These are phyloP conservation scores for Pyrochroa serraticornis DNA, from an alignment of 2,888 invertebrate genomes.

Conservation along the genomic window DNA sequence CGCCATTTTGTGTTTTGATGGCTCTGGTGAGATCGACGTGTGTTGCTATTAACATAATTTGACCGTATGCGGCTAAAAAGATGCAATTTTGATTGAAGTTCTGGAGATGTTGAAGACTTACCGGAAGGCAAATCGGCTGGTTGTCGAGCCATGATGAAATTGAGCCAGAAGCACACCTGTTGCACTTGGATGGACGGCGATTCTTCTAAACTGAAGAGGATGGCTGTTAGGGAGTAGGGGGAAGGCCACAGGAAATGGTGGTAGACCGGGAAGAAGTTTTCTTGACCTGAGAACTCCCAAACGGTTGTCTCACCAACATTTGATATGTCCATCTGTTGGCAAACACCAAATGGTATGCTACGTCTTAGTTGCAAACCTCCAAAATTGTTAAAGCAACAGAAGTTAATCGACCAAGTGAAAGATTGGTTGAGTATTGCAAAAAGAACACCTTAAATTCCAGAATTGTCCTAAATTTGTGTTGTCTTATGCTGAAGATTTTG, in stretches of 20 bases:
- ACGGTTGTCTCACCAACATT: slow-evolving; percentile 69
- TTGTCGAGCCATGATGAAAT: slow-evolving; percentile 71
- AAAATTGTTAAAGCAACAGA: too few relatives aligned
- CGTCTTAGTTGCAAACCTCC: not conserved
- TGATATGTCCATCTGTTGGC: slow-evolving; percentile 57
- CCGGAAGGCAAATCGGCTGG: slow-evolving; percentile 55
- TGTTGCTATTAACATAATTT: slow-evolving; percentile 68
- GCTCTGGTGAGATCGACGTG: slow-evolving; percentile 65
- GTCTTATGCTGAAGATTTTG: too few relatives aligned
- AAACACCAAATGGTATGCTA: too few relatives aligned
- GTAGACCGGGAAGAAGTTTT: slow-evolving; percentile 72
- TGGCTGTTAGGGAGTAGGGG: slow-evolving; percentile 59
- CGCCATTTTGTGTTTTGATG: slow-evolving; percentile 62
- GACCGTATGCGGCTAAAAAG: slow-evolving; percentile 64
- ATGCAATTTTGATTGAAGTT: not conserved
- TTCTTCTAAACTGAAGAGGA: slow-evolving; percentile 72
- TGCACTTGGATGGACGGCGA: slow-evolving; percentile 70
- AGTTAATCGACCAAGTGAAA: too few relatives aligned
- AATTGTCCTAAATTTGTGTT: too few relatives aligned
- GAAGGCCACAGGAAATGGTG: slow-evolving; percentile 71
- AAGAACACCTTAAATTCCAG: too few relatives aligned
- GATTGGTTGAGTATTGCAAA: too few relatives aligned
- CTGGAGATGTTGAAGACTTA: slow-evolving; percentile 45
- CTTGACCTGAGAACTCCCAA: slow-evolving; percentile 81
- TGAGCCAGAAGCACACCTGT: slow-evolving; percentile 75